Conservation (phyloP, 2,113 vertebrate genomes). For the Misgurnus anguillicaudatus region DNA sequence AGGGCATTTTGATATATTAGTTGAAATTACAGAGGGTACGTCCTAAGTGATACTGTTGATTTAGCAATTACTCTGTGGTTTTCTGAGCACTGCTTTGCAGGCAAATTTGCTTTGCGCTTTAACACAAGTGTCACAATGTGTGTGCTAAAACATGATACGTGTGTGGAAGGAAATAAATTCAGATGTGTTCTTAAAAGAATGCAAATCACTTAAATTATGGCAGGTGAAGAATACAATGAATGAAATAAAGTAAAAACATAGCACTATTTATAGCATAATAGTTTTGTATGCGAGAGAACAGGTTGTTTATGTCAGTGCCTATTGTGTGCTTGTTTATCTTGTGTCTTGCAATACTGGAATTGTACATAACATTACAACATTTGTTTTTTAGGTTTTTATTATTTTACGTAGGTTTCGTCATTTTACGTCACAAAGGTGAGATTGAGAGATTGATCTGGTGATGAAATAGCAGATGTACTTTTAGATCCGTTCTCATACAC, state of each 20-base stretch:
- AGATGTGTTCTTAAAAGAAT: background rate
- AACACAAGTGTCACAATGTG: too few species aligned
- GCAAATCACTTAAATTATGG: background rate
- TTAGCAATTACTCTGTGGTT: background rate
- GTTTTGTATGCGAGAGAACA: background rate
- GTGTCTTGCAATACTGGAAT: constrained; percentile 12
- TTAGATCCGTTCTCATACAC: background rate
- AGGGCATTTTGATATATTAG: background rate
- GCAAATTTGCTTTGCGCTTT: background rate
- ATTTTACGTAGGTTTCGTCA: background rate
- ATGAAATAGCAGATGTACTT: background rate
- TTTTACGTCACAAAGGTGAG: constrained; percentile 18
- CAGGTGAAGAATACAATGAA: background rate
- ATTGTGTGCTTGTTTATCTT: background rate
- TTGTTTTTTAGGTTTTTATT: background rate
- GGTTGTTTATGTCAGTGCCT: background rate
- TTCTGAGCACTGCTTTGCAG: background rate
- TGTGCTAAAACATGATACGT: background rate
- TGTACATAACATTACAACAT: background rate
- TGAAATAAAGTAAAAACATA: background rate
- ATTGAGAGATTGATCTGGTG: background rate
- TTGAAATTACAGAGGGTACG: background rate
- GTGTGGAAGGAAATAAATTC: background rate
- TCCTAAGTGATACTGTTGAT: background rate
- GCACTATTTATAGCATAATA: background rate